A percentile compares a stretch with the other conserved stretches of the same genome.
Evolutionary conservation across 2,797 vertebrate genomes (phyloP).

Genomic region (Pipistrellus kuhlii): DNA sequence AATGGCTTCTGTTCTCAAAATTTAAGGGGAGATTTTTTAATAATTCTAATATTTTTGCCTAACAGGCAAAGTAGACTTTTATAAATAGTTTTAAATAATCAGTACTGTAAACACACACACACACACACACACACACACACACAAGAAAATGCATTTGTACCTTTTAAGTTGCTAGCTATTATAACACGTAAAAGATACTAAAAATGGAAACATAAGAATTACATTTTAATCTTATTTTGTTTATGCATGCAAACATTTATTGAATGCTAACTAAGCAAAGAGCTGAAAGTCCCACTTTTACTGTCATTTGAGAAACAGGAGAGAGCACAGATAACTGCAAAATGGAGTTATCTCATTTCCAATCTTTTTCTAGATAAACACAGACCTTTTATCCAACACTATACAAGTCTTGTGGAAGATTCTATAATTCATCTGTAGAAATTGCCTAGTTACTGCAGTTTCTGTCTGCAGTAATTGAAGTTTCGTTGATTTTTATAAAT

Average conservation of each 20-base stretch:
- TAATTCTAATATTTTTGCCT: conserved; percentile 34
- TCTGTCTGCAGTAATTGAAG: background rate
- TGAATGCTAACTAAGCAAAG: background rate
- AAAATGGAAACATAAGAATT: conserved; percentile 34
- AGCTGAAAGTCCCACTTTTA: background rate
- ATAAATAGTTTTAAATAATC: conserved; percentile 56
- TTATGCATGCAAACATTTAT: background rate
- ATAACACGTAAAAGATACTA: background rate
- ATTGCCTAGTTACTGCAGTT: conserved; percentile 2
- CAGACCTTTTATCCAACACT: background rate
- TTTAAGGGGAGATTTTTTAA: background rate
- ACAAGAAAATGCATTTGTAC: background rate
- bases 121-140: too few species aligned
- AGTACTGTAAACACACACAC: background rate
- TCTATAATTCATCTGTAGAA: conserved; percentile 31
- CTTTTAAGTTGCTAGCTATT: conserved; percentile 5
- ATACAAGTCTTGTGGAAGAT: background rate
- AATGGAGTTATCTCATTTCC: background rate
- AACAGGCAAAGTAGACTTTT: background rate
- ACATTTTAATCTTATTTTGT: conserved; percentile 18
- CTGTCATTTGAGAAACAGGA: background rate
- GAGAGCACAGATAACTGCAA: background rate
- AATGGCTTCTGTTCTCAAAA: conserved; percentile 28
- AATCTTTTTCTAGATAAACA: conserved; percentile 11
- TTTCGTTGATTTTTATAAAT: background rate